Conservation (phyloP, 2,113 vertebrate species). For the Hoplias malabaricus region DNA sequence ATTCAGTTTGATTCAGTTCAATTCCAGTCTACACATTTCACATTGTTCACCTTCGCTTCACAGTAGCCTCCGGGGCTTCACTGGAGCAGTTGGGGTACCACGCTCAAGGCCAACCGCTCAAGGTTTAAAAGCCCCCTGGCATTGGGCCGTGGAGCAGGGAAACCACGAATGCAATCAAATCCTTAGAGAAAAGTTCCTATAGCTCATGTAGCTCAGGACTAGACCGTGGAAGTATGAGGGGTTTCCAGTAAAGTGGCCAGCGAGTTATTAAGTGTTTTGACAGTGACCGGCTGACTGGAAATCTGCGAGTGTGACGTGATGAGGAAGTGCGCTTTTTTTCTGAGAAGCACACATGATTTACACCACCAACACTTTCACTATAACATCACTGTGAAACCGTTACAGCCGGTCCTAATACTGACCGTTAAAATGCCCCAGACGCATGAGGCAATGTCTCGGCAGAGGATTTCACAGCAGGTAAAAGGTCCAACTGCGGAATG, state of each 20-base stretch:
- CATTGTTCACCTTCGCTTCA: neutral
- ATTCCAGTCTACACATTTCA: neutral
- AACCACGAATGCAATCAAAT: too few relatives aligned
- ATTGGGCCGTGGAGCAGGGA: too few relatives aligned
- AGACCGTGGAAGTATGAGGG: neutral
- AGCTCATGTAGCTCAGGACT: too few relatives aligned
- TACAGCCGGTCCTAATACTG: neutral
- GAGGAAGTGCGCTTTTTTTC: neutral
- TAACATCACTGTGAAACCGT: neutral
- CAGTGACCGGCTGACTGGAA: too few relatives aligned
- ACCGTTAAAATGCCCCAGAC: conserved; percentile 1
- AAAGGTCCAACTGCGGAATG: conserved; percentile 13
- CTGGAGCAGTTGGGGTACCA: too few relatives aligned
- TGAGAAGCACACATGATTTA: neutral
- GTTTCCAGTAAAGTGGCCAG: conserved; percentile 4
- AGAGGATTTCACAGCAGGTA: neutral
- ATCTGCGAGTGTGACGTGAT: too few relatives aligned
- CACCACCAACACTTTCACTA: conserved; percentile 1
- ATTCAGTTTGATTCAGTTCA: too few relatives aligned
- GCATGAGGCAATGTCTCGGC: conserved; percentile 2
- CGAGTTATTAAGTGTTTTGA: conserved; percentile 14
- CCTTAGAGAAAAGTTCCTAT: too few relatives aligned
- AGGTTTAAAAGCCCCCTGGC: too few relatives aligned
- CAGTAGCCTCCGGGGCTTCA: neutral
- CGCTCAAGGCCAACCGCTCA: too few relatives aligned